Percentiles rank a stretch among this genome's conserved stretches.
Conservation (phyloP, 2,888 invertebrate species). For the Hofmannophila pseudospretella region DNA sequence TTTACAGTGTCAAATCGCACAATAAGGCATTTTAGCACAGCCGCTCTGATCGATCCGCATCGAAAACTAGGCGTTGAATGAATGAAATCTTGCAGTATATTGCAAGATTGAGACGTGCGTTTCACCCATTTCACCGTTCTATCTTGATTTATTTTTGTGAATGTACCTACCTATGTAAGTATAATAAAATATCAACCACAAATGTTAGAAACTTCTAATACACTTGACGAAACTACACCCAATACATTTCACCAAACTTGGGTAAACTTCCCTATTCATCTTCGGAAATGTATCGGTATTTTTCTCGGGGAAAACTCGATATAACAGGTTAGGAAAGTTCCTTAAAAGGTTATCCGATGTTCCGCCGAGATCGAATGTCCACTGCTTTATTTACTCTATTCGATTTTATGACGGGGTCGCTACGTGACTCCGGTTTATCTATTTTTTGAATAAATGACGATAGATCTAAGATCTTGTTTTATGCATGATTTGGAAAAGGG, state of each 20-base stretch:
- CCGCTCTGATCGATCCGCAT: too few species aligned
- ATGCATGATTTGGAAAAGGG: not conserved
- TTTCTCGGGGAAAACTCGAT: conserved; percentile 40
- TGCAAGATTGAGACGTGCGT: too few species aligned
- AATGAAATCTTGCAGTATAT: too few species aligned
- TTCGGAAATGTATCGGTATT: conserved; percentile 40
- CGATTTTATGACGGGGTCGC: conserved; percentile 5
- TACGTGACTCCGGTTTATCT: conserved; percentile 9
- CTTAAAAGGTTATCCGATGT: conserved; percentile 43
- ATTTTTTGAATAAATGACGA: conserved; percentile 5
- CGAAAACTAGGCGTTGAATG: too few species aligned
- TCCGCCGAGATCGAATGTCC: conserved; percentile 14
- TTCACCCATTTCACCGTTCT: too few species aligned
- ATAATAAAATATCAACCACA: too few species aligned
- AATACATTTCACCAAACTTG: not conserved
- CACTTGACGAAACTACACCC: not conserved
- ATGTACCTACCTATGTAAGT: too few species aligned
- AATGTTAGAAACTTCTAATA: not conserved
- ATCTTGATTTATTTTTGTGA: too few species aligned
- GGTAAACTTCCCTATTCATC: conserved; percentile 14
- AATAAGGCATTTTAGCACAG: too few species aligned
- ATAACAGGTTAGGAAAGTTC: conserved; percentile 40
- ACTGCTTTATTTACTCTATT: conserved; percentile 4
- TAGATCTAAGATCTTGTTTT: not conserved
- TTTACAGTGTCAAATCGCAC: too few species aligned